Base-by-base conservation (phyloP, 2,113 vertebrate genomes). In the Motacilla tschutschensis region DNA sequence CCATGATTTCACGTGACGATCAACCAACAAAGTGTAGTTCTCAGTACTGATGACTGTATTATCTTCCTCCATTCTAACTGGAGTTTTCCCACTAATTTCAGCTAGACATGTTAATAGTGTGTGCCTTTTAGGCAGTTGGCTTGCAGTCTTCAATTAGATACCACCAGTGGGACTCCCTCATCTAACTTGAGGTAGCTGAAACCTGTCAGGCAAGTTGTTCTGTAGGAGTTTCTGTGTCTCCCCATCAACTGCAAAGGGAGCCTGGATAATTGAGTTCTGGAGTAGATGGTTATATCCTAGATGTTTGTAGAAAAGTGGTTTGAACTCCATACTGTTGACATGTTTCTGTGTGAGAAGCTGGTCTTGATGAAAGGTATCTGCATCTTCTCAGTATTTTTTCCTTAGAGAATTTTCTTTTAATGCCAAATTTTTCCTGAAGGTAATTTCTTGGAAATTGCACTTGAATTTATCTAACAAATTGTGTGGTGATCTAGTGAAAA, bases 61-160 rank as follows among this genome's bases (percentile, higher is more conserved):
- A 63, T 70, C 36, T 73, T 82, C 20, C 9, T 36, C 33, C 25
- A 5, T 81, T 70, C 44, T 84, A 50, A 59, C 13, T 65, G 81
- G 36, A 70, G 53, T 70, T 93, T 90, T 88, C 81, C 60, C 71
- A 76, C 48, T 84, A 64, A 76, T 44, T 92, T 66, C n/a, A 85
- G 40, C 47, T 80, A 81, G 66, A n/a, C 36, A 41, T 2, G 0
- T 51, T 89, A 78, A 41, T 46, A 65, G 22, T 21, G 69, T 1
- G 3, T 79, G 55, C 51, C 47, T 85, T 85, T 86, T 62, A 73
- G 46, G 72, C 46, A 77, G 53, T 43, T 93, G 36, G 33, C 46
- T 74, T 82, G 35, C 50, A 93, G 3, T 79, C 74, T 89, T 76
- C 63, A 62, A 51, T 88, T 87, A 81, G 64, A 63, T 76, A 73